phyloP scores from a whole-genome alignment of 2,888 invertebrate genomes.

The Toxonevra muliebris region DNA sequence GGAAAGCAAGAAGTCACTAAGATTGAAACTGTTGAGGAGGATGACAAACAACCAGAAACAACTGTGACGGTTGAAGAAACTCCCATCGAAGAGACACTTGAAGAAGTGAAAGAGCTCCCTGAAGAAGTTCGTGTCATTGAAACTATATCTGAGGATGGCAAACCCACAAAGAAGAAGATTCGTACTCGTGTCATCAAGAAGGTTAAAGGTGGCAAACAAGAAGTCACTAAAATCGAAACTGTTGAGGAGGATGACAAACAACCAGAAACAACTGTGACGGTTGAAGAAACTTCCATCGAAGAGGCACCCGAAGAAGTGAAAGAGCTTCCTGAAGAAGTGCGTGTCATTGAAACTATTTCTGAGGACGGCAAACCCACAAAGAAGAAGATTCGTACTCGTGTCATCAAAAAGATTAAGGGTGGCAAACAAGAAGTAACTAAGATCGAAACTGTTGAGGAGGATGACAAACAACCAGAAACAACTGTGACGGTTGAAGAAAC shows the following conservation, averaged over 20 bases:
- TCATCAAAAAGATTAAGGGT: constrained; percentile 28
- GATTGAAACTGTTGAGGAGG: constrained; percentile 30
- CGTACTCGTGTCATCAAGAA: constrained; percentile 27
- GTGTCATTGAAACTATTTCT: constrained; percentile 22
- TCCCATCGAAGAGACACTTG: constrained; percentile 18
- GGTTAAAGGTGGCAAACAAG: constrained; percentile 29
- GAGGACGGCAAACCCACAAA: constrained; percentile 31
- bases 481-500: constrained; percentile 29
- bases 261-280: constrained; percentile 30
- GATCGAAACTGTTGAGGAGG: constrained; percentile 30
- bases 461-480: constrained; percentile 29
- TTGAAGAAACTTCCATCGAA: constrained; percentile 25
- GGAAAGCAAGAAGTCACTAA: constrained; percentile 31
- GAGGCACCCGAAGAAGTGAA: constrained; percentile 8
- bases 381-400: constrained; percentile 25
- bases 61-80: constrained; percentile 28
- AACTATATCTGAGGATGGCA: constrained; percentile 29
- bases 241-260: constrained; percentile 31
- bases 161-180: constrained; percentile 27
- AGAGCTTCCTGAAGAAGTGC: constrained; percentile 30
- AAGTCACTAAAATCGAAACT: constrained; percentile 30
- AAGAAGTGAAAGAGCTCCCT: constrained; percentile 23
- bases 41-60: constrained; percentile 29
- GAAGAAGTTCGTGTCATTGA: constrained; percentile 29
- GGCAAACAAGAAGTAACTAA: constrained; percentile 30